Base-by-base conservation (phyloP, 1,140 invertebrate genomes). In the Listronotus oregonensis region DNA sequence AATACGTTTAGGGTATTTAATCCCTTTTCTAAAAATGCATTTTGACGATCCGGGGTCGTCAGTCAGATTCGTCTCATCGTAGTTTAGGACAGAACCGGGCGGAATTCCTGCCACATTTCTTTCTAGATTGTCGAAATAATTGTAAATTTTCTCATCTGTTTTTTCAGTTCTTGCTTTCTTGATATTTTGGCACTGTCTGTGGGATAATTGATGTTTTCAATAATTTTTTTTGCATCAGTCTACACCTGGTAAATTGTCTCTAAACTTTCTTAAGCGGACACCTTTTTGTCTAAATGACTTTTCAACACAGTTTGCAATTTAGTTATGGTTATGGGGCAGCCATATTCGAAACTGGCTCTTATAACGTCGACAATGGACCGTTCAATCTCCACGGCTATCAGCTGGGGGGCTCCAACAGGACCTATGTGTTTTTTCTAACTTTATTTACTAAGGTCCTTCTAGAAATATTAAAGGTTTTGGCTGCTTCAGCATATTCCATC, bases 41-140 rank as follows among this genome's bases (percentile, higher is more conserved):
- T 77, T 79, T 39, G 70, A 68, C 21, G 51, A 66, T 11, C 77
- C 77, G 8, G 75, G 79, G 56, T 81, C 75, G 72, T 81, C 79
- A 5, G 64, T 68, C 3, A 81, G 37, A 64, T 80, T 80, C 8
- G 79, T 81, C 64, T 81, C 80, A 66, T 80, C 79, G 67, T 79
- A 81, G 64, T 79, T 79, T 27, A 70, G 40, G 18, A 72, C 66
- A 63, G 67, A 65, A 43, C 10, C 27, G 42, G 57, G 52, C 17
- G 68, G 66, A 37, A 72, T 31, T 43, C 62, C 58, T 60, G 75
- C 66, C 37, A 78, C 59, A 58, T 68, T 51, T 46, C 42, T 44
- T 55, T 52, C 56, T 47, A 58, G 43, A 27, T 34, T 40, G 3
- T 46, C 17, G 46, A 58, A 58, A 32, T 65, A 65, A 27, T 18